Base-by-base conservation (phyloP, 2,113 vertebrate genomes). In the Nesoenas mayeri region DNA sequence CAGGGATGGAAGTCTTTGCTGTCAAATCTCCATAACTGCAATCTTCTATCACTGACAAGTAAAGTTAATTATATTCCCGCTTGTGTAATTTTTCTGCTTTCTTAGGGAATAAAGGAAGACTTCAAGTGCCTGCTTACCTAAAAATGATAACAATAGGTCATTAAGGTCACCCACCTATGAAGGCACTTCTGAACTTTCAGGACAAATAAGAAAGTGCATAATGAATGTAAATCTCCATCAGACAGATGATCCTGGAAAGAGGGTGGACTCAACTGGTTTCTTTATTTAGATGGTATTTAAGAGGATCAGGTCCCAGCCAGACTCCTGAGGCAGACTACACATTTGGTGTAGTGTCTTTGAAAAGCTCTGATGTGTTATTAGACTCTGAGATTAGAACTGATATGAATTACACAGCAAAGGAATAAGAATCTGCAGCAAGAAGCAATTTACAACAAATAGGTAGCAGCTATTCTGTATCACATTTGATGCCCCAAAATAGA, bases 371-470 rank as follows among this genome's bases (percentile, higher is more conserved):
- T n/a, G 4, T 72, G 80, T 77, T 91, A 75, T 92, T 91, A 85
- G 83, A 66, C 47, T 42, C 62, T 74, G 54, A 96, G 75, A 94
- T 94, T 90, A 94, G 82, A 91, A 77, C 19, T 24, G 42, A 53
- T 91, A 79, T 10, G 81, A 80, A 84, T 88, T 93, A 61, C 56
- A 80, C 29, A 89, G 79, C 34, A 77, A 91, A 94, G n/a, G 17
- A 95, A 88, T 83, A 87, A 82, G 82, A 91, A 92, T 78, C 79
- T 77, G 48, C 62, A 91, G 73, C 69, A 91, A 72, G 73, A 94
- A 97, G 29, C 48, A 89, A 95, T 96, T 96, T 91, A 60, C 64
- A 81, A 72, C 38, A 94, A 97, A 94, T 90, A 85, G 66, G 67
- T 89, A 88, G 62, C 48, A 93, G 60, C 67, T 92, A 90, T 84